A percentile compares a stretch with the other conserved stretches of the same genome.
These are phyloP conservation scores for Capromys pilorides DNA, from an alignment of 2,797 vertebrate species.

Conservation along the genomic window DNA sequence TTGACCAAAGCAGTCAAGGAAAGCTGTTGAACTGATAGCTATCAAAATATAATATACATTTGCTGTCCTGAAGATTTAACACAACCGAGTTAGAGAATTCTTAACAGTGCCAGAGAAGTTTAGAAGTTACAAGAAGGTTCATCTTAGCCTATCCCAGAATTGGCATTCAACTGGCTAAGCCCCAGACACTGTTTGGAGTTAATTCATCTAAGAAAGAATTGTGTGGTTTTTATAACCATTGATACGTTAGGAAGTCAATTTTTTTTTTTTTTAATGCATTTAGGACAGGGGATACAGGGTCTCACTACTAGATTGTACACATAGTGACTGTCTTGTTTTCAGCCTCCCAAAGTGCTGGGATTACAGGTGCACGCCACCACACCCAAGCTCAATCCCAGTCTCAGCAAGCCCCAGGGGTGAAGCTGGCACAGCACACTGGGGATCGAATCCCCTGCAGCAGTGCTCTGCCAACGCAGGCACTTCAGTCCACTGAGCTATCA, in stretches of 20 bases:
- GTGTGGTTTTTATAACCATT: neutral
- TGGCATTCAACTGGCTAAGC: neutral
- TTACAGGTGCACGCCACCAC: no score
- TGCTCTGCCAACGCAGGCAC: no score
- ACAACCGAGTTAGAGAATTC: neutral
- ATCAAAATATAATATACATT: neutral
- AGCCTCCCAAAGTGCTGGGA: no score
- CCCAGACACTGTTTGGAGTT: neutral
- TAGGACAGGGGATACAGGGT: no score
- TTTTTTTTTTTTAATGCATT: no score
- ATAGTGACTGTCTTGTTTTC: no score
- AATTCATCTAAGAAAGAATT: neutral
- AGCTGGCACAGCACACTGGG: no score
- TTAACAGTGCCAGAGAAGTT: neutral
- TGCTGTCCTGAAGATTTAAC: neutral
- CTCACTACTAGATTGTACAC: no score
- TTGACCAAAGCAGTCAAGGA: neutral
- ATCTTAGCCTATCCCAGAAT: neutral
- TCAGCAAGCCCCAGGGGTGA: no score
- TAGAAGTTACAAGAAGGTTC: neutral
- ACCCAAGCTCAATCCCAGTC: no score
- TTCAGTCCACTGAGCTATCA: no score
- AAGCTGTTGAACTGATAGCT: neutral
- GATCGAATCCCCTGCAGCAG: no score
- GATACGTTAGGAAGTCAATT: neutral